These are phyloP conservation scores for Anser cygnoides DNA, from an alignment of 2,113 vertebrate species.

Conservation along the genomic window DNA sequence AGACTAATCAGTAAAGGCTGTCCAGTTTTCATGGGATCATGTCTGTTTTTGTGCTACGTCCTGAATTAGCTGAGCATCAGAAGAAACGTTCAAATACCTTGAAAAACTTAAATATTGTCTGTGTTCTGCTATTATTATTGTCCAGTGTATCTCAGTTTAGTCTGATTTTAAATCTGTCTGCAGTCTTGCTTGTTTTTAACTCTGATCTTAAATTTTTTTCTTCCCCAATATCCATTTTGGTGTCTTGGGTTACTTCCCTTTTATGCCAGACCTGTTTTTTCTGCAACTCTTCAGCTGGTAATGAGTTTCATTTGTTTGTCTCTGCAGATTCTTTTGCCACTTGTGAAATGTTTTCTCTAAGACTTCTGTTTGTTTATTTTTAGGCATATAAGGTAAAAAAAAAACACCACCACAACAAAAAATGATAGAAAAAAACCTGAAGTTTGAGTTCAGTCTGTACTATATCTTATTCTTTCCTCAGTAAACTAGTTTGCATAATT, in stretches of 20 bases:
- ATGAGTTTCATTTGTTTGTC: not conserved
- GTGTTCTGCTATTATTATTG: not conserved
- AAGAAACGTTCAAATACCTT: not conserved
- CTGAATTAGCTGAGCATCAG: not conserved
- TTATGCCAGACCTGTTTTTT: not conserved
- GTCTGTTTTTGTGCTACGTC: not conserved
- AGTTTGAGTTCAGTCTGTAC: not conserved
- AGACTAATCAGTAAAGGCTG: not conserved
- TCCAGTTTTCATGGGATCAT: not conserved
- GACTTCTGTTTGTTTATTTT: not conserved
- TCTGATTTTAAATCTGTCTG: not conserved
- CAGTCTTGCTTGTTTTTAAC: not conserved
- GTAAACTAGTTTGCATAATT: not conserved
- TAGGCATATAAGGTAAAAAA: not conserved
- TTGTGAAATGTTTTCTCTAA: not conserved
- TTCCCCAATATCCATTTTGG: not conserved
- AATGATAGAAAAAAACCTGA: not conserved
- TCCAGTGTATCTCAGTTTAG: not conserved
- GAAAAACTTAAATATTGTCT: not conserved
- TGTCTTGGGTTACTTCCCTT: not conserved
- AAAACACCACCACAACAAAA: not conserved
- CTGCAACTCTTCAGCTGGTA: not conserved
- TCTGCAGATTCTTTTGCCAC: not conserved
- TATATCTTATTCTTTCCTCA: not conserved
- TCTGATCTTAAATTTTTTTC: not conserved